Base-by-base conservation (phyloP, 2,888 invertebrate species). In the Tetragonula carbonaria region DNA sequence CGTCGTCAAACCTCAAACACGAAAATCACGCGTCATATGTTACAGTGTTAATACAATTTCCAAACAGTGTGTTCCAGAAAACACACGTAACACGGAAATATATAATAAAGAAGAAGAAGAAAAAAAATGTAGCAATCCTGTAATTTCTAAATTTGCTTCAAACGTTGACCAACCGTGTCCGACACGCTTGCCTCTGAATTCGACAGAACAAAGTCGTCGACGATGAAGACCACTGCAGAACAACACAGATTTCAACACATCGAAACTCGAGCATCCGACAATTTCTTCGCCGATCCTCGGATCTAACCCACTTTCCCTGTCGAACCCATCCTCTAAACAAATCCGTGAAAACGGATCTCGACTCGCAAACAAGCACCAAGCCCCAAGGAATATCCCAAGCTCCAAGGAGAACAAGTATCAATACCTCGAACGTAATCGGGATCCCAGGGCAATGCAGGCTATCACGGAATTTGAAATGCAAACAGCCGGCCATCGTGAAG, bases 381-480 rank as follows among this genome's bases (percentile, higher is more conserved):
- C 65, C 55, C n/a, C n/a, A 14, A 45, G 45, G 53, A 23, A 28
- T 28, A 28, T 28, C 63, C 28, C 13, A 18, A 23, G 16, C 65
- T 45, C n/a, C n/a, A 14, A 45, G 45, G 53, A 23, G 74, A 23
- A 23, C 74, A 28, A 67, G 55, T 67, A 67, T 66, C 74, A 16
- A 75, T 67, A 75, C 53, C 66, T 18, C 66, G 66, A 55, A 55
- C 74, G 74, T 66, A 74, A 66, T 66, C 74, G 55, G 23, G 74
- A 57, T 45, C 65, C 53, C 63, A n/a, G 8, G 18, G 74, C 63
- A 57, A 75, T 21, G 65, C 55, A 53, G 21, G 55, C 66, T 38
- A 66, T 45, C 74, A 55, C 28, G 38, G 55, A 51, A 77, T 77
- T 70, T 62, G 59, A 51, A 70, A 77, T 70, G 76, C 76, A 70